phyloP scores from a whole-genome alignment of 37 sponge, comb jelly and placozoan species.

The Crambe crambe region DNA sequence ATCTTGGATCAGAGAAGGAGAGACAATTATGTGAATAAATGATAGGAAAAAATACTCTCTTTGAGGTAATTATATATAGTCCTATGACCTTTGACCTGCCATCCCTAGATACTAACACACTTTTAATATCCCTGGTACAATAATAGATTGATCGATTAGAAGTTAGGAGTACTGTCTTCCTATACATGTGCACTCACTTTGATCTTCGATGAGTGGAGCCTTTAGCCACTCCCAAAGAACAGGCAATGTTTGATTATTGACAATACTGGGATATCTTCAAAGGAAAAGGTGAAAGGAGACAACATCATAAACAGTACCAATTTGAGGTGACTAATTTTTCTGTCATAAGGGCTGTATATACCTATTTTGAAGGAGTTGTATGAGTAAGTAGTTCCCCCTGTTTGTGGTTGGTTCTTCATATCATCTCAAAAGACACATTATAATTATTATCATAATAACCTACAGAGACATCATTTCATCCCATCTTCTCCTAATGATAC shows the following conservation, averaged over 20 bases:
- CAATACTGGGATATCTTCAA: slow-evolving; percentile 59
- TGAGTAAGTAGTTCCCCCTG: slow-evolving; percentile 51
- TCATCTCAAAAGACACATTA: too few species aligned
- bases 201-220: slow-evolving; percentile 11
- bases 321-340: too few species aligned
- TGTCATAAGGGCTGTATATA: slow-evolving; percentile 24
- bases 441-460: background rate
- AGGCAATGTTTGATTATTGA: slow-evolving; percentile 27
- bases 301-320: too few species aligned
- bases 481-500: slow-evolving; percentile 34
- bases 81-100: too few species aligned
- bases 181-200: slow-evolving; percentile 30
- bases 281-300: background rate
- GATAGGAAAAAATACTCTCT: too few species aligned
- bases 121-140: too few species aligned
- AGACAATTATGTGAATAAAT: background rate
- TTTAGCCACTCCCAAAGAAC: slow-evolving; percentile 53
- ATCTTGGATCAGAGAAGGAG: background rate
- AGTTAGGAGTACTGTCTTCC: too few species aligned
- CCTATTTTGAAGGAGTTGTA: slow-evolving; percentile 71
- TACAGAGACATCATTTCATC: slow-evolving; percentile 84
- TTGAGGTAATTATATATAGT: too few species aligned
- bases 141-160: too few species aligned
- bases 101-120: too few species aligned
- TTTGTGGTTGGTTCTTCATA: slow-evolving; percentile 37